A percentile compares a stretch with the other conserved stretches of the same genome.
phyloP scores from a whole-genome alignment of 1,140 invertebrate species.

The Bicyclus anynana region DNA sequence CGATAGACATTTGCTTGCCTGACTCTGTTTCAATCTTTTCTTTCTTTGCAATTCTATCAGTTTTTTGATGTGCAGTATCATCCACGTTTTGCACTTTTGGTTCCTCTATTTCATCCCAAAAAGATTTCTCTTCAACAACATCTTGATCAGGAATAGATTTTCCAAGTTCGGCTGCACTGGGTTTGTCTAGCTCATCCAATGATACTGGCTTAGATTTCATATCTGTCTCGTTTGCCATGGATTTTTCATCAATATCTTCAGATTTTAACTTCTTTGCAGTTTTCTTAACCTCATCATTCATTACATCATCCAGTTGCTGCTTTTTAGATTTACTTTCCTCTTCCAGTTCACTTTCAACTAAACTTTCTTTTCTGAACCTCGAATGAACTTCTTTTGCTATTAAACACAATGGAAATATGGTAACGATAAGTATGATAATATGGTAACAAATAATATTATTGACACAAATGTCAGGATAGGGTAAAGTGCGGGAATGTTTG shows the following conservation, averaged over 20 bases:
- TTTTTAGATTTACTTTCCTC: slow-evolving; percentile 41
- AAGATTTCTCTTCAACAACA: slow-evolving; percentile 48
- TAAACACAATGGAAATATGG: slow-evolving; percentile 62
- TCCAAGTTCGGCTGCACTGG: slow-evolving; percentile 25
- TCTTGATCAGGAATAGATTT: slow-evolving; percentile 44
- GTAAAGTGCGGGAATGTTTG: slow-evolving; percentile 40
- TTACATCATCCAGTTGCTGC: slow-evolving; percentile 35
- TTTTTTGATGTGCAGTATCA: no score
- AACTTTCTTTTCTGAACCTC: slow-evolving; percentile 63
- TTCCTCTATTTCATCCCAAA: slow-evolving; percentile 49
- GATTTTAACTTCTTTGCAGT: slow-evolving; percentile 49
- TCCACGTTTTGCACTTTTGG: slow-evolving; percentile 16
- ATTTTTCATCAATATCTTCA: slow-evolving; percentile 57
- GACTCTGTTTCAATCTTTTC: slow-evolving; percentile 39
- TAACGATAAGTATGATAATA: slow-evolving; percentile 34
- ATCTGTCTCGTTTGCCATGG: slow-evolving; percentile 36
- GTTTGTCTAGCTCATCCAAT: slow-evolving; percentile 13
- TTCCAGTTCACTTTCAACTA: slow-evolving; percentile 56
- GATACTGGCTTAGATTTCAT: slow-evolving; percentile 18
- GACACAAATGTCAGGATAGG: slow-evolving; percentile 51
- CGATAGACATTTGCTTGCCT: slow-evolving; percentile 47
- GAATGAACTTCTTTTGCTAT: slow-evolving; percentile 75
- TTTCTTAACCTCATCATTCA: slow-evolving; percentile 30
- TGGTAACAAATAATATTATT: slow-evolving; percentile 43
- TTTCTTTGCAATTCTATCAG: not conserved